Base-by-base conservation (phyloP, 2,888 invertebrate species). In the Baronia brevicornis region DNA sequence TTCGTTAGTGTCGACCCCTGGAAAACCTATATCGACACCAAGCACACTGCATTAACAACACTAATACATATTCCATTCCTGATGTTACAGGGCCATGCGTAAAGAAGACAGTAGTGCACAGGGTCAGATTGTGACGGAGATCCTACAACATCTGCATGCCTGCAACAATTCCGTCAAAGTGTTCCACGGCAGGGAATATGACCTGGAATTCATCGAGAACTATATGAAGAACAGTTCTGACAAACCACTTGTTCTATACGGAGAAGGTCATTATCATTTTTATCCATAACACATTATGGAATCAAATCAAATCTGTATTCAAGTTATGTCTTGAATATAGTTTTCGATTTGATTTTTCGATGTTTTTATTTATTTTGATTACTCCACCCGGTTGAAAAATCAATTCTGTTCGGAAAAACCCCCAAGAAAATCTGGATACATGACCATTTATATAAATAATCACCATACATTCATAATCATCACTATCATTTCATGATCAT, bases 41-140 rank as follows among this genome's bases (percentile, higher is more conserved):
- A n/a, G n/a, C n/a, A n/a, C n/a, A n/a, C n/a, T n/a, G n/a, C n/a
- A n/a, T n/a, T n/a, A n/a, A n/a, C n/a, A n/a, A n/a, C n/a, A n/a
- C n/a, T n/a, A n/a, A n/a, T n/a, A n/a, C n/a, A n/a, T n/a, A n/a
- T n/a, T n/a, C n/a, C n/a, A n/a, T n/a, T n/a, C n/a, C n/a, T n/a
- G n/a, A n/a, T n/a, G n/a, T 45, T 44, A n/a, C 47, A 82, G 88
- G 48, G 97, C 97, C 1, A 97, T 97, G 96, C 89, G 95, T 31
- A 96, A 96, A 71, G 96, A 97, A 73, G 96, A 97, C 75, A 94
- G 94, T 43, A 94, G 96, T 44, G 93, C 96, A 5, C 95, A 95
- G 62, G 96, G 96, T 5, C 94, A 95, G 69, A 96, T 96, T 49
- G 94, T 96, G 36, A 96, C 96, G 1, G 96, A 97, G 74, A 94